Conservation (phyloP, 1,140 invertebrate genomes). For the Drosophila sproati region DNA sequence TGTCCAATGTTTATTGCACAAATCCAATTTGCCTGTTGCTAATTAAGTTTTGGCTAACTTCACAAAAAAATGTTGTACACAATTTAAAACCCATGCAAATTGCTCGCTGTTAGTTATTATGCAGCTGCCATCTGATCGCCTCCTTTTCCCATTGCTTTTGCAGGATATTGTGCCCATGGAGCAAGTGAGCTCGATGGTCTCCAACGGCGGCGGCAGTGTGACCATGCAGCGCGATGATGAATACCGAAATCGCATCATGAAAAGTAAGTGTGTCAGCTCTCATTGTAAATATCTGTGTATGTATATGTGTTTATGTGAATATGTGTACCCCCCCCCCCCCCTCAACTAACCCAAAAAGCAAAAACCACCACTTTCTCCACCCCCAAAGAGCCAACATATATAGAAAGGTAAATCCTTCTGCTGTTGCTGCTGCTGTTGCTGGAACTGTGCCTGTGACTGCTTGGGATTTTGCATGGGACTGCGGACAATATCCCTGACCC, state of each 20-base stretch:
- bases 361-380: background rate
- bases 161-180: constrained; percentile 85
- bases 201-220: constrained; percentile 81
- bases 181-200: constrained; percentile 84
- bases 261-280: constrained; percentile 80
- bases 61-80: constrained; percentile 24
- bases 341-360: no score
- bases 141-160: constrained; percentile 20
- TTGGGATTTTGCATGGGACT: constrained; percentile 30
- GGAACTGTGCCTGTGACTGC: background rate
- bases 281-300: background rate
- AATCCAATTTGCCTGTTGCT: constrained; percentile 64
- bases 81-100: constrained; percentile 24
- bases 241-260: constrained; percentile 84
- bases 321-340: constrained; percentile 16
- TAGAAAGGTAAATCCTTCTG: constrained; percentile 58
- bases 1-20: constrained; percentile 21
- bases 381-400: constrained; percentile 45
- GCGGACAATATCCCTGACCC: constrained; percentile 70
- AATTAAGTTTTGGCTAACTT: constrained; percentile 60
- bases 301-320: constrained; percentile 18
- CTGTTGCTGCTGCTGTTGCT: constrained; percentile 34
- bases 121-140: constrained; percentile 10
- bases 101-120: constrained; percentile 14
- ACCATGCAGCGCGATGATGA: constrained; percentile 84